phyloP scores from a whole-genome alignment of 2,888 invertebrate genomes.

The Drosophila gaucha region DNA sequence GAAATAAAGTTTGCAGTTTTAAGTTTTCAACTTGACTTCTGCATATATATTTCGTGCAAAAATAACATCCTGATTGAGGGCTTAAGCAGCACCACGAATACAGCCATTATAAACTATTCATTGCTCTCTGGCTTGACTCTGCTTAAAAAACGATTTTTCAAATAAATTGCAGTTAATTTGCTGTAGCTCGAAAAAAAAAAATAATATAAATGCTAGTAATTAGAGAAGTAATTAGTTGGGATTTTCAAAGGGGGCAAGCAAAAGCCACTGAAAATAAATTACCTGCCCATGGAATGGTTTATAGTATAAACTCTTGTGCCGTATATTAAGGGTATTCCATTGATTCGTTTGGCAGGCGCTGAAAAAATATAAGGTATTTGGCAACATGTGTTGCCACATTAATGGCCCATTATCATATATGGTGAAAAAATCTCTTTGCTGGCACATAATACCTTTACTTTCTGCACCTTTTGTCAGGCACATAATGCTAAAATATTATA shows the following conservation, averaged over 20 bases:
- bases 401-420: slow-evolving; percentile 54
- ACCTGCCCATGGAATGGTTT: slow-evolving; percentile 15
- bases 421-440: slow-evolving; percentile 30
- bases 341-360: too few relatives aligned
- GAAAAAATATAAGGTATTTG: slow-evolving; percentile 33
- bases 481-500: slow-evolving; percentile 82
- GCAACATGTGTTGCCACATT: slow-evolving; percentile 70
- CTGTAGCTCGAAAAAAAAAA: slow-evolving; percentile 56
- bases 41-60: too few relatives aligned
- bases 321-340: slow-evolving; percentile 6
- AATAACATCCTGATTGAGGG: background rate
- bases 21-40: background rate
- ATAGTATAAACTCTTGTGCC: background rate
- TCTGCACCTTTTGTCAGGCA: slow-evolving; percentile 72
- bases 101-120: background rate
- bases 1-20: background rate
- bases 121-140: slow-evolving; percentile 21
- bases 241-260: slow-evolving; percentile 48
- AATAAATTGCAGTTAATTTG: slow-evolving; percentile 78
- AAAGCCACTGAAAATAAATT: slow-evolving; percentile 41
- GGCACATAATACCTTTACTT: slow-evolving; percentile 65
- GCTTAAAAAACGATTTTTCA: slow-evolving; percentile 63
- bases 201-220: too few relatives aligned
- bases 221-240: slow-evolving; percentile 79
- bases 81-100: slow-evolving; percentile 1